Percentiles rank a stretch among this genome's conserved stretches.
These are phyloP conservation scores for Scrobipalpa atriplicella DNA, from an alignment of 2,888 invertebrate species.

Conservation along the genomic window DNA sequence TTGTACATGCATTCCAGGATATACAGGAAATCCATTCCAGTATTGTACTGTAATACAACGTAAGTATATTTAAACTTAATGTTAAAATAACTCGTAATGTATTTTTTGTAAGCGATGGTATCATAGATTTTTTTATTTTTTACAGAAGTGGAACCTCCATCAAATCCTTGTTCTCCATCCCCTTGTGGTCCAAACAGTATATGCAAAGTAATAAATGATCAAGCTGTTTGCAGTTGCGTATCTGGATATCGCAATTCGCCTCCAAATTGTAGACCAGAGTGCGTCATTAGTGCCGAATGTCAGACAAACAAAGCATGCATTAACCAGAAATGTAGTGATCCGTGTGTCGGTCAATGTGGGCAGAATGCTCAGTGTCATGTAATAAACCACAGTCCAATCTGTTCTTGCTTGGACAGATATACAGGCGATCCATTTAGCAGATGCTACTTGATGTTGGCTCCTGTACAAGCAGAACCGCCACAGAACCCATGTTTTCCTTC, in stretches of 20 bases:
- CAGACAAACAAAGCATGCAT: constrained; percentile 85
- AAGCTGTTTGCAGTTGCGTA: constrained; percentile 88
- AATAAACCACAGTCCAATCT: constrained; percentile 88
- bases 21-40: constrained; percentile 84
- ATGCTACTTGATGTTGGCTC: constrained; percentile 68
- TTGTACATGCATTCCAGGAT: constrained; percentile 86
- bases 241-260: constrained; percentile 85
- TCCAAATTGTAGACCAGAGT: constrained; percentile 88
- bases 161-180: constrained; percentile 87
- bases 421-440: constrained; percentile 86
- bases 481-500: constrained; percentile 84
- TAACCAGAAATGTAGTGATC: constrained; percentile 87
- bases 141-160: constrained; percentile 60
- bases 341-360: constrained; percentile 89
- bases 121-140: constrained; percentile 34
- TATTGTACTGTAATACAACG: constrained; percentile 61
- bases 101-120: not conserved
- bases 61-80: constrained; percentile 42
- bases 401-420: constrained; percentile 83
- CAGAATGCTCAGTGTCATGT: constrained; percentile 88
- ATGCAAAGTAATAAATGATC: constrained; percentile 87
- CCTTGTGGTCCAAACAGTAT: constrained; percentile 93
- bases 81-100: not conserved
- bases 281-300: constrained; percentile 88
- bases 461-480: constrained; percentile 50